A percentile compares a stretch with the other conserved stretches of the same genome.
Conservation (phyloP, 1,140 invertebrate genomes). For the Rhysida immarginata region DNA sequence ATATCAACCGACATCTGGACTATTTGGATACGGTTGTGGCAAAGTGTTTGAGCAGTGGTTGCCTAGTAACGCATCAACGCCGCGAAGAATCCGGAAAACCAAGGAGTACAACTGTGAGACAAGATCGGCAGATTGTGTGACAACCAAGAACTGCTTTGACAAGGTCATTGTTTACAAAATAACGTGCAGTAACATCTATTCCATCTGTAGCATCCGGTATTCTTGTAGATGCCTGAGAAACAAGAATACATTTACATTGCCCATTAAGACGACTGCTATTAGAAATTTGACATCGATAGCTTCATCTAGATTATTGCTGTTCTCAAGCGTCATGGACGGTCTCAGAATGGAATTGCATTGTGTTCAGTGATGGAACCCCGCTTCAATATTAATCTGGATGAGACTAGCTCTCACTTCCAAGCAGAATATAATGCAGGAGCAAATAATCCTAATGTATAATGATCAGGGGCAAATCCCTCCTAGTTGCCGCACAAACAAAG, state of each 20-base stretch:
- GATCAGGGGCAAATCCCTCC: background rate
- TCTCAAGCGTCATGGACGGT: background rate
- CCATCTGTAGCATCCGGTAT: background rate
- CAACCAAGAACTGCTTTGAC: background rate
- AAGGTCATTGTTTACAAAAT: too few species aligned
- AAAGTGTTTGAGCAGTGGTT: too few species aligned
- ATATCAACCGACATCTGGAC: background rate
- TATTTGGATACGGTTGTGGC: background rate
- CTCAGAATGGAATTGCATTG: background rate
- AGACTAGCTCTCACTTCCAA: background rate
- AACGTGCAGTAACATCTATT: background rate
- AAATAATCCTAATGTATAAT: background rate
- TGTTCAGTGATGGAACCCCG: background rate
- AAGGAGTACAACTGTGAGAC: background rate
- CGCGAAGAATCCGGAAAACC: background rate
- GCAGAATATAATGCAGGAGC: background rate
- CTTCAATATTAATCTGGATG: background rate
- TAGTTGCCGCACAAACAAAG: background rate
- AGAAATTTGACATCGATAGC: background rate
- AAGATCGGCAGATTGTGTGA: background rate
- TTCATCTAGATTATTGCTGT: background rate
- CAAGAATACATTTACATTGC: background rate
- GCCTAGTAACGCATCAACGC: background rate
- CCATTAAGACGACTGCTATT: background rate
- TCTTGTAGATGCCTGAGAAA: background rate